Conservation (phyloP, 2,113 vertebrate species). For the Peromyscus leucopus region DNA sequence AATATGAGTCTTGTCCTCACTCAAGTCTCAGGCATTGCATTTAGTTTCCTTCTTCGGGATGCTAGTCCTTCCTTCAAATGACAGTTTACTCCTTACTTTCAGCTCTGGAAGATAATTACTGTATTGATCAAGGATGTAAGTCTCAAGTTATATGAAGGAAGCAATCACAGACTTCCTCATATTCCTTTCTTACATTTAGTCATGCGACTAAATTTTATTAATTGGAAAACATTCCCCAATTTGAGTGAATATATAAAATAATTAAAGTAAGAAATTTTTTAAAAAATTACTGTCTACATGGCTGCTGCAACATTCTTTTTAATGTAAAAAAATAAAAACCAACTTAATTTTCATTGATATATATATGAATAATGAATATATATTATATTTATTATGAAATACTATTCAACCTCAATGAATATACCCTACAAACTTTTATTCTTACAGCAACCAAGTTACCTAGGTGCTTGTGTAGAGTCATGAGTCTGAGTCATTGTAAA, state of each 20-base stretch:
- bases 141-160: not conserved
- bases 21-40: too few relatives aligned
- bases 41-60: too few relatives aligned
- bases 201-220: not conserved
- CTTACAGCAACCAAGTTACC: not conserved
- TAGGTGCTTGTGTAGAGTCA: not conserved
- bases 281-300: too few relatives aligned
- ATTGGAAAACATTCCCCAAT: not conserved
- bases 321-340: not conserved
- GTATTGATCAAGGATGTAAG: not conserved
- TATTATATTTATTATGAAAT: not conserved
- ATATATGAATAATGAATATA: not conserved
- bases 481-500: conserved; percentile 1
- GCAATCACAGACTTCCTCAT: not conserved
- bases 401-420: not conserved
- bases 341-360: not conserved
- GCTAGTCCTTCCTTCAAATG: too few relatives aligned
- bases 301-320: not conserved
- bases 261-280: not conserved
- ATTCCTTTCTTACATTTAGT: not conserved
- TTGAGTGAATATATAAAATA: not conserved
- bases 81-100: too few relatives aligned
- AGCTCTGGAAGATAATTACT: too few relatives aligned
- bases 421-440: not conserved
- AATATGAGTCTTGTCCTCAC: too few relatives aligned